Evolutionary conservation across 2,797 vertebrate species (phyloP).

Genomic region (Podarcis siculus): DNA sequence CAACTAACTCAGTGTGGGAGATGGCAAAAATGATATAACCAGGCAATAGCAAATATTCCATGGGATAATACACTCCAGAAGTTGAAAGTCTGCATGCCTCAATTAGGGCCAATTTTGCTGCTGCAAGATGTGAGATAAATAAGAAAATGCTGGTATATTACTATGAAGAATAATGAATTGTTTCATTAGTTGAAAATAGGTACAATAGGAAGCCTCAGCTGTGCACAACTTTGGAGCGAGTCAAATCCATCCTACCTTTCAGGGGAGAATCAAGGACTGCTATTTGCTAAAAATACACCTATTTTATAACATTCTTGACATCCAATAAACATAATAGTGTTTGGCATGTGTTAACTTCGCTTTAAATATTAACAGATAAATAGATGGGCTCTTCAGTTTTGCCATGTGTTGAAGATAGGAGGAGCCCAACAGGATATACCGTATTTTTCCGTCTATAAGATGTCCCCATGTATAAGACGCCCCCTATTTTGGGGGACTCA

Average conservation of each 20-base stretch:
- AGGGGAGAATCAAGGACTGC: not conserved
- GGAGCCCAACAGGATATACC: not conserved
- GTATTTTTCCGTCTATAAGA: no score
- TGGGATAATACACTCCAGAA: not conserved
- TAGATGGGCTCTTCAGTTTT: not conserved
- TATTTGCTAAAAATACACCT: not conserved
- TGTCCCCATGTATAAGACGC: no score
- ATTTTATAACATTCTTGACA: not conserved
- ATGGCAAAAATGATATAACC: not conserved
- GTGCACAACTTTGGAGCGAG: not conserved
- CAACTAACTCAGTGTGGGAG: not conserved
- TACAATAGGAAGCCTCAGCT: not conserved
- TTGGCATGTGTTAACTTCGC: not conserved
- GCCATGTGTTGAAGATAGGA: not conserved
- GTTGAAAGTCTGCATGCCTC: not conserved
- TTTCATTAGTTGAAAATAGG: not conserved
- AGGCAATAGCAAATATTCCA: not conserved
- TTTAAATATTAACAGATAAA: not conserved
- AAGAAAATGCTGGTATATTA: not conserved
- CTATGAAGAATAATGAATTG: not conserved
- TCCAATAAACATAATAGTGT: not conserved
- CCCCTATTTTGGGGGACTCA: no score
- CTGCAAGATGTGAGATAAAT: not conserved
- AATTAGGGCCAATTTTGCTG: slow-evolving; percentile 17
- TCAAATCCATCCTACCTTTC: not conserved